These are phyloP conservation scores for Mesorhabditis spiculigera DNA, from an alignment of 2,888 invertebrate species.

Conservation along the genomic window DNA sequence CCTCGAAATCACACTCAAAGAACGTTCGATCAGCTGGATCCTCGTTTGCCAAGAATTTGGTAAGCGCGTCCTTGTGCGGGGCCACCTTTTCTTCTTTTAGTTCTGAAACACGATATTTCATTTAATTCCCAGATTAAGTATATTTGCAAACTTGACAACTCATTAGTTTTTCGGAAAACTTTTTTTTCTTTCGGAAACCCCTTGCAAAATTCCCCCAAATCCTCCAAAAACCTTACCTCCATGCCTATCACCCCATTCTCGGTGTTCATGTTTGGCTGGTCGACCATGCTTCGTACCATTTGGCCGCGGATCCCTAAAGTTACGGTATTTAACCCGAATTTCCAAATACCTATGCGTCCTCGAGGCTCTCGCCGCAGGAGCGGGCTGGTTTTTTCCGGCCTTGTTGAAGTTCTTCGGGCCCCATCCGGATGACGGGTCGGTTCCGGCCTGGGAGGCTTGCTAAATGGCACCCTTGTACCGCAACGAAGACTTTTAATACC, in stretches of 20 bases:
- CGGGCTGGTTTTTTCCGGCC: constrained; percentile 51
- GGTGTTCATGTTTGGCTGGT: constrained; percentile 51
- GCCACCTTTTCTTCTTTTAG: constrained; percentile 53
- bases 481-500: constrained; percentile 18
- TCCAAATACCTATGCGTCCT: constrained; percentile 30
- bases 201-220: too few species aligned
- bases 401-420: constrained; percentile 54
- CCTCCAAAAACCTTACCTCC: constrained; percentile 34
- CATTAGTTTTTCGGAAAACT: too few species aligned
- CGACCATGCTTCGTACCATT: constrained; percentile 48
- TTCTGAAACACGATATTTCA: constrained; percentile 30
- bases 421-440: constrained; percentile 55
- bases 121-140: too few species aligned
- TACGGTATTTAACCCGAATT: neutral
- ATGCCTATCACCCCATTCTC: constrained; percentile 56
- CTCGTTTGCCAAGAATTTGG: constrained; percentile 47
- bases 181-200: too few species aligned
- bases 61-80: constrained; percentile 56
- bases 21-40: constrained; percentile 43
- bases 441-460: constrained; percentile 54
- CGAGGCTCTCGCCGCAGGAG: constrained; percentile 51
- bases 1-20: constrained; percentile 50
- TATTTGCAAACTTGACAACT: too few species aligned
- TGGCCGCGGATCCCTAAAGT: constrained; percentile 36
- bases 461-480: constrained; percentile 18